Conservation (phyloP, 2,113 vertebrate genomes). For the Octodon degus region DNA sequence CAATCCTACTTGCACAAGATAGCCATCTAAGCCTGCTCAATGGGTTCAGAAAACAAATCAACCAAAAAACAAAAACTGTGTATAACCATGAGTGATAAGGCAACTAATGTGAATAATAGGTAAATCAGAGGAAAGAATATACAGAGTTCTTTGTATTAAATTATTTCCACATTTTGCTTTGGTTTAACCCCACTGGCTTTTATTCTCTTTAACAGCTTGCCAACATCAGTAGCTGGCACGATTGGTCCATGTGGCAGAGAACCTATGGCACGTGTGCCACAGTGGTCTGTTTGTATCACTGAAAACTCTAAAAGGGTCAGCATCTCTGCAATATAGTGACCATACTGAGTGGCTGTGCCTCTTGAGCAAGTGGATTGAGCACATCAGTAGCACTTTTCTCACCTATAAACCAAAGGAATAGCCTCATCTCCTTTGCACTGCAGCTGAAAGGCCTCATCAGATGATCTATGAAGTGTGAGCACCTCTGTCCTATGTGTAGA, state of each 20-base stretch:
- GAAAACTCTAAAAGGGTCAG: neutral
- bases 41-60: neutral
- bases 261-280: neutral
- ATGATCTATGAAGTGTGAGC: accelerated
- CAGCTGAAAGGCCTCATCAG: neutral
- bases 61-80: neutral
- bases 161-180: neutral
- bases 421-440: neutral
- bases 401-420: no score
- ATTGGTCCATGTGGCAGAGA: neutral
- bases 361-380: neutral
- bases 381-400: neutral
- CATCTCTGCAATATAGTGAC: neutral
- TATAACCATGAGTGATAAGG: neutral
- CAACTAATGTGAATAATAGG: neutral
- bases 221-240: neutral
- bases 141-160: neutral
- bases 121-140: neutral
- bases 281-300: neutral
- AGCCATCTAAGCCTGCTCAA: neutral
- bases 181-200: neutral
- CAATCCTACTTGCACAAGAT: no score
- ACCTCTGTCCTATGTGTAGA: neutral
- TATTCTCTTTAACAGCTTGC: neutral
- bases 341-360: neutral